phyloP scores from a whole-genome alignment of 2,113 vertebrate genomes.

The Nerophis ophidion region DNA sequence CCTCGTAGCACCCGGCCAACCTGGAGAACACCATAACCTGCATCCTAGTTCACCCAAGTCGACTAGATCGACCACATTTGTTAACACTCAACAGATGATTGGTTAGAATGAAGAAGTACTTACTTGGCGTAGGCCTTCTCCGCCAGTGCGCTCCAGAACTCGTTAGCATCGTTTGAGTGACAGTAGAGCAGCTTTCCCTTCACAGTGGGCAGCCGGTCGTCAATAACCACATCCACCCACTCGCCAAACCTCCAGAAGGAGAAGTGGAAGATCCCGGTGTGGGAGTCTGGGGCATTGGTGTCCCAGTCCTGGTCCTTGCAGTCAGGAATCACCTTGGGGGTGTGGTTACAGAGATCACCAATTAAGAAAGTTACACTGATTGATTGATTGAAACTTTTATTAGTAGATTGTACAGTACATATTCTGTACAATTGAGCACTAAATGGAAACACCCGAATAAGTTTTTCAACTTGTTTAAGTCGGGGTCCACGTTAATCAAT shows the following conservation, averaged over 20 bases:
- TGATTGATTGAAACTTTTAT: too few species aligned
- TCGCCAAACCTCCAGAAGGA: conserved; percentile 91
- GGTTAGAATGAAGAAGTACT: conserved; percentile 28
- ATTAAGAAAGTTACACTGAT: too few species aligned
- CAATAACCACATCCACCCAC: conserved; percentile 91
- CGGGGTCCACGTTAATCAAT: too few species aligned
- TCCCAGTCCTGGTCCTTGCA: conserved; percentile 97
- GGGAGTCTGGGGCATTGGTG: conserved; percentile 71
- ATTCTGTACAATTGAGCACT: too few species aligned
- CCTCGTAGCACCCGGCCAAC: conserved; percentile 87
- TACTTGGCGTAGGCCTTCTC: conserved; percentile 98
- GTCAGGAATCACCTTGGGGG: conserved; percentile 87
- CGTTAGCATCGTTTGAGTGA: conserved; percentile 89
- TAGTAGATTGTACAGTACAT: too few species aligned
- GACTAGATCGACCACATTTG: neutral
- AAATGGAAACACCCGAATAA: too few species aligned
- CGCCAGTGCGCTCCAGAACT: conserved; percentile 95
- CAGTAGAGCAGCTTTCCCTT: conserved; percentile 86
- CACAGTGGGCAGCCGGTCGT: conserved; percentile 85
- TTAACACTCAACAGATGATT: neutral
- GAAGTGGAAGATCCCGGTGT: conserved; percentile 91
- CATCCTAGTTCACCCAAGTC: neutral
- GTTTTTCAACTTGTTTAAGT: too few species aligned
- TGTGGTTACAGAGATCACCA: neutral
- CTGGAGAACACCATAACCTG: conserved; percentile 52